Evolutionary conservation across 2,888 invertebrate genomes (phyloP).

Genomic region (Salpingus planirostris): DNA sequence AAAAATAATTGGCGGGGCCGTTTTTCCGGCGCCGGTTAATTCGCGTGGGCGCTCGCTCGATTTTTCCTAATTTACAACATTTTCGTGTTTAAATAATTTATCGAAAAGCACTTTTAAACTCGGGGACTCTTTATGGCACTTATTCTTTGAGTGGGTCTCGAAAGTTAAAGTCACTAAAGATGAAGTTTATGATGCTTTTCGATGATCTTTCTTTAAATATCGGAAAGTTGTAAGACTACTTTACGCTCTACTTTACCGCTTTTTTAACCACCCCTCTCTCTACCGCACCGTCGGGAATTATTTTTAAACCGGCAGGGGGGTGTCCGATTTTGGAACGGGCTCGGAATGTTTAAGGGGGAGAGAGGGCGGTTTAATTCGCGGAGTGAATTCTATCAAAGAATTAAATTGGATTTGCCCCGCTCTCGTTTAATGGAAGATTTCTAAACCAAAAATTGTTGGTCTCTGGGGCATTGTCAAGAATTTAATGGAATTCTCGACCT

Average conservation of each 20-base stretch:
- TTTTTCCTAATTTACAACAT: conserved; percentile 34
- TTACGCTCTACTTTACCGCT: conserved; percentile 16
- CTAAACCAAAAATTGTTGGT: conserved; percentile 27
- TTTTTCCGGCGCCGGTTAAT: conserved; percentile 16
- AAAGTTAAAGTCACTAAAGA: conserved; percentile 32
- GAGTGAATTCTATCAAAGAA: conserved; percentile 22
- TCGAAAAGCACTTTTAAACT: conserved; percentile 38
- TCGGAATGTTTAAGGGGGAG: too few species aligned
- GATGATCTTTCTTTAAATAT: conserved; percentile 30
- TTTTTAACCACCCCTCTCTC: conserved; percentile 7
- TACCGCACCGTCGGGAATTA: conserved; percentile 10
- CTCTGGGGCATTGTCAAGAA: conserved; percentile 25
- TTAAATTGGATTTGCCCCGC: conserved; percentile 28
- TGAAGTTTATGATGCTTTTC: conserved; percentile 31
- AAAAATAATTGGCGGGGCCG: too few species aligned
- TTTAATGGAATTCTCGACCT: conserved; percentile 26
- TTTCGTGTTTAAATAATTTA: conserved; percentile 38
- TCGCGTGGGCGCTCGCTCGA: conserved; percentile 14
- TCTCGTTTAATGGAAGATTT: conserved; percentile 27
- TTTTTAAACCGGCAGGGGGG: conserved; percentile 3
- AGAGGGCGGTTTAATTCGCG: conserved; percentile 15
- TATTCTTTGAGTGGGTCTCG: conserved; percentile 28
- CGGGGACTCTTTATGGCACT: conserved; percentile 36
- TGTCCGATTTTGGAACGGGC: too few species aligned
- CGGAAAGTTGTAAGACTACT: conserved; percentile 23